Evolutionary conservation across 2,888 invertebrate genomes (phyloP).

Genomic region (Perizoma flavofasciatum): DNA sequence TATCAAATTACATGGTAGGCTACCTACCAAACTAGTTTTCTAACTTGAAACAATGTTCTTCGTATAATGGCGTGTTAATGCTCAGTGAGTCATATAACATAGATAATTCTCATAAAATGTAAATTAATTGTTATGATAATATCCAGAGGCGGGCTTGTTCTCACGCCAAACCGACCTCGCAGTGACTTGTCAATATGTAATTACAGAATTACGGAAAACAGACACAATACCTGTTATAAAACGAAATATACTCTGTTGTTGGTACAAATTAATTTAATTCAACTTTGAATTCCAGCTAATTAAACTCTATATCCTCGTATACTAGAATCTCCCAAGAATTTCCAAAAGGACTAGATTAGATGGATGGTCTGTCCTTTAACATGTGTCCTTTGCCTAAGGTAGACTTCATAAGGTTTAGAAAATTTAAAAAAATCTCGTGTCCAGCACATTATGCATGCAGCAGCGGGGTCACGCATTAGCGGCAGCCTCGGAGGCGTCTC

Average conservation of each 20-base stretch:
- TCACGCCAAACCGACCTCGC: conserved; percentile 40
- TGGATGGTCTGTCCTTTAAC: no score
- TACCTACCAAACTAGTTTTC: no score
- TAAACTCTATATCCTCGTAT: no score
- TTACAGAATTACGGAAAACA: conserved; percentile 40
- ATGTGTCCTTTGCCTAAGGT: no score
- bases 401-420: no score
- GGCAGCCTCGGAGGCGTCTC: conserved; percentile 43
- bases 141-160: conserved; percentile 34
- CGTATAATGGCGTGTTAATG: conserved; percentile 23
- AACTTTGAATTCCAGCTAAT: no score
- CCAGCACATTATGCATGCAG: conserved; percentile 15
- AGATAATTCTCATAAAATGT: conserved; percentile 36
- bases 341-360: no score
- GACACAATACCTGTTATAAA: conserved; percentile 27
- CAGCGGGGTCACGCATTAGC: conserved; percentile 39
- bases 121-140: conserved; percentile 39
- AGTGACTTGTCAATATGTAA: conserved; percentile 38
- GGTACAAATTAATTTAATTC: neutral
- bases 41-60: no score
- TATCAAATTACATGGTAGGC: no score
- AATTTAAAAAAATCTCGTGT: no score
- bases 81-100: conserved; percentile 33
- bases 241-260: conserved; percentile 17
- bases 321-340: no score